These are phyloP conservation scores for Drosophila mulleri DNA, from an alignment of 2,888 invertebrate species.

Conservation along the genomic window DNA sequence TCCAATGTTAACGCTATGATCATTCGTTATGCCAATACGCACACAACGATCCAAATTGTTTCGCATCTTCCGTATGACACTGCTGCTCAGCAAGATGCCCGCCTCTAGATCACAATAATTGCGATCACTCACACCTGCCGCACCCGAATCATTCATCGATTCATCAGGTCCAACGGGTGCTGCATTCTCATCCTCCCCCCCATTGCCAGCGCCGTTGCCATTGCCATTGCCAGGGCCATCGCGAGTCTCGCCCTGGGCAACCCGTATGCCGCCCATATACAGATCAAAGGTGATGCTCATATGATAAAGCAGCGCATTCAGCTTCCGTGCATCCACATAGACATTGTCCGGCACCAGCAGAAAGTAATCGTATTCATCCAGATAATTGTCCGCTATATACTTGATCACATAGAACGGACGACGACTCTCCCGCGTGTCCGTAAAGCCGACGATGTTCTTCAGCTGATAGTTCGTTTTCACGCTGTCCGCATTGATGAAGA, in stretches of 20 bases:
- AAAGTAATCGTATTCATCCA: slow-evolving; percentile 97
- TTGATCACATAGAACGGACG: slow-evolving; percentile 95
- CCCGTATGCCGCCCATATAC: slow-evolving; percentile 91
- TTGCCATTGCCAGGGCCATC: slow-evolving; percentile 1
- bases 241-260: slow-evolving; percentile 19
- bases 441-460: slow-evolving; percentile 94
- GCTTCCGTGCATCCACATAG: slow-evolving; percentile 92
- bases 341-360: slow-evolving; percentile 93
- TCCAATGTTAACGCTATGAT: slow-evolving; percentile 95
- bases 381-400: slow-evolving; percentile 94
- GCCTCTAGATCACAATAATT: slow-evolving; percentile 88
- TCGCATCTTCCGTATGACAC: slow-evolving; percentile 92
- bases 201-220: no score
- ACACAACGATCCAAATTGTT: slow-evolving; percentile 95
- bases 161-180: slow-evolving; percentile 6
- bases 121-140: slow-evolving; percentile 73
- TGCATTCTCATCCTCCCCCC: not conserved
- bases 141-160: slow-evolving; percentile 37
- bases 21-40: slow-evolving; percentile 92
- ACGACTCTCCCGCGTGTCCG: slow-evolving; percentile 90
- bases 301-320: slow-evolving; percentile 90
- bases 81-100: slow-evolving; percentile 95
- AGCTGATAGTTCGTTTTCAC: slow-evolving; percentile 86
- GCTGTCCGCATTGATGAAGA: slow-evolving; percentile 89
- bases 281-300: slow-evolving; percentile 94